phyloP scores from a whole-genome alignment of 2,113 vertebrate species.

The Heliornis fulica region DNA sequence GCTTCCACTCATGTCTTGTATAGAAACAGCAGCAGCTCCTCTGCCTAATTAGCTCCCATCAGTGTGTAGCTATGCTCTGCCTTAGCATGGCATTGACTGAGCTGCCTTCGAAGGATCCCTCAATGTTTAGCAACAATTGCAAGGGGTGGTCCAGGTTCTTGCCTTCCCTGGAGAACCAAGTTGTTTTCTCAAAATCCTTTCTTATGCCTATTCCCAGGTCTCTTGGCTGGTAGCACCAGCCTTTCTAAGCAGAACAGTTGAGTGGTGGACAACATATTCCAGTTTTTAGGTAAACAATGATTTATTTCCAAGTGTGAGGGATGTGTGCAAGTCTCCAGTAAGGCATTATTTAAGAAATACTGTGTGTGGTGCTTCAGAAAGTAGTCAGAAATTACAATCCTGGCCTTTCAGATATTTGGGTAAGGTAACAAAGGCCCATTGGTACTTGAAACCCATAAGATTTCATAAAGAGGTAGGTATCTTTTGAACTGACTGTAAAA shows the following conservation, averaged over 20 bases:
- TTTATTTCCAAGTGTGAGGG: not conserved
- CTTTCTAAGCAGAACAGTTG: not conserved
- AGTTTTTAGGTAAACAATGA: not conserved
- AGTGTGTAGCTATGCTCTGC: not conserved
- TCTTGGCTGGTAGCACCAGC: not conserved
- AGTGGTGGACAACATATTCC: not conserved
- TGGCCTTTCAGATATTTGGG: not conserved
- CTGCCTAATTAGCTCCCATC: constrained; percentile 40
- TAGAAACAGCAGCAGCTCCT: constrained; percentile 42
- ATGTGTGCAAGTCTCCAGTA: not conserved
- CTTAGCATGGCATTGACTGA: not conserved
- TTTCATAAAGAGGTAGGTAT: not conserved
- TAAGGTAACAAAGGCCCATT: not conserved
- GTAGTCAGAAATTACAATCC: not conserved
- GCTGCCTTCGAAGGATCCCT: not conserved
- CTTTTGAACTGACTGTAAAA: not conserved
- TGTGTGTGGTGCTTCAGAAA: not conserved
- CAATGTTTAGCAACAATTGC: not conserved
- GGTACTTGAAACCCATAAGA: not conserved
- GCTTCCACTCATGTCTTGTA: constrained; percentile 1
- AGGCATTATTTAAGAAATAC: not conserved
- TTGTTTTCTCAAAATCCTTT: not conserved
- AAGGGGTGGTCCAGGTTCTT: not conserved
- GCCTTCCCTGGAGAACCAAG: not conserved
- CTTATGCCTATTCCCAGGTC: not conserved